Base-by-base conservation (phyloP, 2,888 invertebrate species). In the Drosophila falleni region DNA sequence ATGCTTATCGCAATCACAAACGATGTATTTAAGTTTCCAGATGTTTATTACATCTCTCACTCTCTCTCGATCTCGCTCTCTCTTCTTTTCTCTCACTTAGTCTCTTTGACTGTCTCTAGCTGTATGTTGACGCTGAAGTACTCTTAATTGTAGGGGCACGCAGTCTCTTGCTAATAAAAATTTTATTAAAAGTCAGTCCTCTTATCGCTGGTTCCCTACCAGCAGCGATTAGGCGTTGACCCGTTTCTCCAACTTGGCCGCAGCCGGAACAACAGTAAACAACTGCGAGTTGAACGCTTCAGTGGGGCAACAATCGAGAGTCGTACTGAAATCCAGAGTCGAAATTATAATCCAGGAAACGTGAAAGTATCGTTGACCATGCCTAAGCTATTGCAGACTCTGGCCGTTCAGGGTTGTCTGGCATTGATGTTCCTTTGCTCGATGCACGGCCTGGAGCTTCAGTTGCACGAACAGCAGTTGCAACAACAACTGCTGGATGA, bases 371-470 rank as follows among this genome's bases (percentile, higher is more conserved):
- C 44, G 11, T 16, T 37, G 9, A 15, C 1, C 13, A 90, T 91
- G 89, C 71, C 86, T 19, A n/a, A 33, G 58, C 72, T 87, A 44
- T 59, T 89, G 55, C 78, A 81, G 10, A 59, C 82, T 47, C 64
- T 90, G 58, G 70, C 74, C 56, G 61, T 83, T 41, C 85, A 87
- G 68, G 63, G 67, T 4, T 58, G 74, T 64, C 83, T 91, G 77
- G 85, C 91, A 33, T 15, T 90, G 29, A 44, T 84, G 47, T 83
- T 79, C 10, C 60, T 90, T 46, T 88, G 82, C 44, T 62, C 87
- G 55, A 29, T 89, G 60, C 79, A 86, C 59, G 81, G 71, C 15
- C 19, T 86, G 44, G 89, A 85, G 10, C 23, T 83, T 41, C 80
- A 86, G 19, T 26, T 89, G 23, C 83, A 79, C 42, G 87, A 78